phyloP scores from a whole-genome alignment of 2,113 vertebrate species.

The Pelvicachromis taeniatus region DNA sequence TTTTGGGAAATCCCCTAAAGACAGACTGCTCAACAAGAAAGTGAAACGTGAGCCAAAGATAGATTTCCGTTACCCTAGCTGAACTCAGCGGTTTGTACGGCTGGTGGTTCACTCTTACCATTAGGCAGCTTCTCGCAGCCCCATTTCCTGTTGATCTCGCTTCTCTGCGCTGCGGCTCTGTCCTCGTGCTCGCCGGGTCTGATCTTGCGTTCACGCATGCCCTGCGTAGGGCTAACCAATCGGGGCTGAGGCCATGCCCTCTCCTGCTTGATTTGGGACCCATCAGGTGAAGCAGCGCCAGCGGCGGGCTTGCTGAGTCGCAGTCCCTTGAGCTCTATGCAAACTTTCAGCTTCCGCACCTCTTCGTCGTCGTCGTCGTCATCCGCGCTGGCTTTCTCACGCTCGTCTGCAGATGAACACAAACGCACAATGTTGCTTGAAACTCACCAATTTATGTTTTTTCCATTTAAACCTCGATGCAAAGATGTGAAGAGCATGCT shows the following conservation, averaged over 20 bases:
- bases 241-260: constrained; percentile 53
- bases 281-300: constrained; percentile 75
- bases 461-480: neutral
- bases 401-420: constrained; percentile 30
- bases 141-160: constrained; percentile 90
- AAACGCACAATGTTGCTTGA: neutral
- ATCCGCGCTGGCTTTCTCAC: neutral
- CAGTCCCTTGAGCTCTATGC: constrained; percentile 97
- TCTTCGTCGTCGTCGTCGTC: constrained; percentile 86
- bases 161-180: constrained; percentile 80
- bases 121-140: constrained; percentile 85
- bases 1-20: constrained; percentile 60
- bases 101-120: constrained; percentile 71
- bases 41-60: constrained; percentile 64
- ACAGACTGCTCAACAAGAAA: constrained; percentile 57
- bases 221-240: neutral
- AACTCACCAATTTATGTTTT: neutral
- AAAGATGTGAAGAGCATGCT: neutral
- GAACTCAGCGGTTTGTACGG: constrained; percentile 41
- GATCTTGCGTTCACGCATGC: constrained; percentile 72
- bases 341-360: constrained; percentile 97
- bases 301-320: constrained; percentile 87
- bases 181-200: constrained; percentile 72
- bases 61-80: constrained; percentile 63
- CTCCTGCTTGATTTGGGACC: constrained; percentile 73